Conservation (phyloP, 2,888 invertebrate species). For the Callinectes sapidus region DNA sequence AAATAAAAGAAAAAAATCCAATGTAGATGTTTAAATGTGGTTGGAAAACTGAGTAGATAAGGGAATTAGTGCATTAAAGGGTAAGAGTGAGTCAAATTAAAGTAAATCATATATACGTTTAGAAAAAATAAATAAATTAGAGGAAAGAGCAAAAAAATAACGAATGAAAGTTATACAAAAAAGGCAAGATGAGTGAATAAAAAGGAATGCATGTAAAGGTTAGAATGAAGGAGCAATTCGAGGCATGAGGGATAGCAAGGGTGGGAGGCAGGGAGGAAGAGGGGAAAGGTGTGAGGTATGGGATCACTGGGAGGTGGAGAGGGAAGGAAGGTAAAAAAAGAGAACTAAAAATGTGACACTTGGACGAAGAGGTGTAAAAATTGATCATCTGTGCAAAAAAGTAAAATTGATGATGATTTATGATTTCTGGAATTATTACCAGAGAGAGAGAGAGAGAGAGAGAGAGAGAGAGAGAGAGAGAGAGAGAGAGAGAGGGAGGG, state of each 20-base stretch:
- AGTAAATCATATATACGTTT: neutral
- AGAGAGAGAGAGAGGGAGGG: constrained; percentile 18
- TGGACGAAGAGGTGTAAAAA: neutral
- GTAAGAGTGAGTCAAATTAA: neutral
- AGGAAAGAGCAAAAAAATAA: too few relatives aligned
- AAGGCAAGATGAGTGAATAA: neutral
- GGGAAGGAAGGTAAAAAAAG: neutral
- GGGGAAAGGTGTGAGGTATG: neutral
- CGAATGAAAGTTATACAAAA: too few relatives aligned
- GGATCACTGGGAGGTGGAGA: neutral
- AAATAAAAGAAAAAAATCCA: neutral
- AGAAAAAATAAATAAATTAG: neutral
- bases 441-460: constrained; percentile 48
- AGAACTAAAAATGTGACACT: neutral
- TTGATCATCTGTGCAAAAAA: neutral
- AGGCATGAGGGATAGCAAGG: too few relatives aligned
- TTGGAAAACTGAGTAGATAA: too few relatives aligned
- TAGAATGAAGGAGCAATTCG: neutral
- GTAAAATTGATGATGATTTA: neutral
- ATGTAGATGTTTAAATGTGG: too few relatives aligned
- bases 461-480: constrained; percentile 38
- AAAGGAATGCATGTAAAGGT: neutral
- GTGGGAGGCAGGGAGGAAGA: neutral
- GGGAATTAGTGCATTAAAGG: too few relatives aligned
- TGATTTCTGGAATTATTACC: neutral